Percentiles rank a stretch among this genome's conserved stretches.
phyloP scores from a whole-genome alignment of 2,797 vertebrate species.

The Tokudaia muenninki region DNA sequence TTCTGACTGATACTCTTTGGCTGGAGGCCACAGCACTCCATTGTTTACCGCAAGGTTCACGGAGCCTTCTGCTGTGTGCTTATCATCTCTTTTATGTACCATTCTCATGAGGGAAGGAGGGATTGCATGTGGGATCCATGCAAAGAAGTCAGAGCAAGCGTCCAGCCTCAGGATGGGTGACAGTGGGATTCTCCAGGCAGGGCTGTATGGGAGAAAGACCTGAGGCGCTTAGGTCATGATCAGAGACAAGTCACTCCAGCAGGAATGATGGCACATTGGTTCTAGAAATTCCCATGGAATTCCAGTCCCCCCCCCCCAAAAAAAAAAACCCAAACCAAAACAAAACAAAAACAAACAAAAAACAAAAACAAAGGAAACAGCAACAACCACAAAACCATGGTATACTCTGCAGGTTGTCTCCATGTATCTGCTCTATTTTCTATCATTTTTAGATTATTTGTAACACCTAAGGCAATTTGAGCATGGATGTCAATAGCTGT shows the following conservation, averaged over 20 bases:
- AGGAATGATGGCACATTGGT: neutral
- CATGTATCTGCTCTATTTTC: too few relatives aligned
- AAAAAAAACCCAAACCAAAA: too few relatives aligned
- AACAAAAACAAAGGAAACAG: neutral
- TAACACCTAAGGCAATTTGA: neutral
- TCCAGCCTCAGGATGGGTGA: neutral
- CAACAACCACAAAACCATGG: neutral
- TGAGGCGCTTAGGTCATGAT: neutral
- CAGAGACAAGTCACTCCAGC: neutral
- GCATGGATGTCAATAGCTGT: neutral
- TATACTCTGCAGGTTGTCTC: neutral
- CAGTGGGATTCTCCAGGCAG: neutral
- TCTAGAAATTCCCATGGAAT: neutral
- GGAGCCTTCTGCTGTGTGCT: neutral
- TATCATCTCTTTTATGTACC: neutral
- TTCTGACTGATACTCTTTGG: neutral
- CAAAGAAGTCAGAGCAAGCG: neutral
- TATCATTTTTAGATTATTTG: neutral
- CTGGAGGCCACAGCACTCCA: neutral
- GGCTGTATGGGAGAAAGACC: neutral
- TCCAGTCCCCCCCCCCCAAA: neutral
- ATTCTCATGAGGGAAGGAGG: neutral
- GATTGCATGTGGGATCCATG: neutral
- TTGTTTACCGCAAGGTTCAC: neutral
- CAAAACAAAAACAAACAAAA: too few relatives aligned